Percentiles rank a stretch among this genome's conserved stretches.
These are phyloP conservation scores for Hippocampus guttulatus DNA, from an alignment of 2,113 vertebrate genomes.

Conservation along the genomic window DNA sequence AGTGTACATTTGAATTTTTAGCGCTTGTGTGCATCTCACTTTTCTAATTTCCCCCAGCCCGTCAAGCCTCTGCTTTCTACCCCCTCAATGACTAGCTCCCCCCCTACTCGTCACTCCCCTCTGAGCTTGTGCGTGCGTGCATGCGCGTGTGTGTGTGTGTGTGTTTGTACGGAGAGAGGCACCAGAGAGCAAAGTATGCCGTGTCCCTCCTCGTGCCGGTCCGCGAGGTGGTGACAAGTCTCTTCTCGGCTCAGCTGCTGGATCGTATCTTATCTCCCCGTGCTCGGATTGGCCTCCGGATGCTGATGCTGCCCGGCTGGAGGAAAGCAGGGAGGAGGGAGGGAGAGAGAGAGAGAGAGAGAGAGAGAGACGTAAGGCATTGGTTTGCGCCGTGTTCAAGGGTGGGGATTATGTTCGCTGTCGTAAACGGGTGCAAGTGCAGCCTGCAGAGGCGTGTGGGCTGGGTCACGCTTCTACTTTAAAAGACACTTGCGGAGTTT, in stretches of 20 bases:
- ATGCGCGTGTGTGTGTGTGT: background rate
- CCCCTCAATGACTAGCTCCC: slow-evolving; percentile 3
- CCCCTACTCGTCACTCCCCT: slow-evolving; percentile 17
- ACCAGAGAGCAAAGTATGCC: slow-evolving; percentile 48
- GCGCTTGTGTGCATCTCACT: background rate
- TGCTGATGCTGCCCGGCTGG: background rate
- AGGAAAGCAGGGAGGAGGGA: slow-evolving; percentile 3
- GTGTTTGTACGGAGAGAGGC: slow-evolving; percentile 39
- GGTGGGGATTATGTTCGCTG: slow-evolving; percentile 13
- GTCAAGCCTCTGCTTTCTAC: slow-evolving; percentile 2
- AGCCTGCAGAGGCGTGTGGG: slow-evolving; percentile 66
- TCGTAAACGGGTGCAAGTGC: slow-evolving; percentile 48
- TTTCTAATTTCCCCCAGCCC: slow-evolving; percentile 4
- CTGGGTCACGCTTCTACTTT: slow-evolving; percentile 70
- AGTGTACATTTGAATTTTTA: background rate
- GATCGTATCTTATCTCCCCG: slow-evolving; percentile 30
- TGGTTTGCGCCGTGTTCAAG: background rate
- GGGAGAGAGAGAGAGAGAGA: background rate
- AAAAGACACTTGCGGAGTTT: slow-evolving; percentile 51
- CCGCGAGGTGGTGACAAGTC: slow-evolving; percentile 21
- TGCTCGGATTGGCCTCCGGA: background rate
- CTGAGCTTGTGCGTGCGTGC: background rate
- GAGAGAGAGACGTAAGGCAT: slow-evolving; percentile 5
- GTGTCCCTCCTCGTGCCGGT: slow-evolving; percentile 45
- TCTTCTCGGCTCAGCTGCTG: slow-evolving; percentile 5